Base-by-base conservation (phyloP, 2,797 vertebrate species). In the Serranus cabrilla region DNA sequence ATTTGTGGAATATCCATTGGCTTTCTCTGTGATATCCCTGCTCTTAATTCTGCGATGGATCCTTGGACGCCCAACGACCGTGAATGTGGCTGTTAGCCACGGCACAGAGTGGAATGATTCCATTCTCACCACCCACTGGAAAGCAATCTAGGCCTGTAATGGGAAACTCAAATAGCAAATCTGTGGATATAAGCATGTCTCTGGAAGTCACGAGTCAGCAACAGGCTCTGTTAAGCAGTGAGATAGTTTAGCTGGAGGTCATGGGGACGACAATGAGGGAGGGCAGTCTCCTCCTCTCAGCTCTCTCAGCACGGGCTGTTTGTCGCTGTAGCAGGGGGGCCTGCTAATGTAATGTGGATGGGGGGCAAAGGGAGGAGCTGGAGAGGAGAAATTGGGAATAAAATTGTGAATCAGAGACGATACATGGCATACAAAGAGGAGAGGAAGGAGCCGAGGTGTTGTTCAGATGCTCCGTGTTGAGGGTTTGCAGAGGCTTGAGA, bases 81-180 rank as follows among this genome's bases (percentile, higher is more conserved):
- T 90, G 87, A 89, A 91, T 58, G 69, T 60, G 74, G 81, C 77
- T 71, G 80, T 89, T 91, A 87, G 85, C 88, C 66, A 70, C 74
- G 60, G 81, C 83, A 17, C 78, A 49, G 71, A 80, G 80, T 72
- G 84, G 67, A 88, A 83, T 85, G 79, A 87, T 89, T 91, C 81
- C 87, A 66, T 87, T 87, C 80, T 81, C 67, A 31, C 84, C 91
- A 87, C 87, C 89, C 86, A 83, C 85, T 83, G 88, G 83, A 92
- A 92, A 91, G 88, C 91, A 93, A 93, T 93, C 90, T 91, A 21
- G 77, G 60, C 23, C 71, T 61, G 65, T 92, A 92, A 94, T 92
- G 89, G 86, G 82, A 92, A 92, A 91, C 65, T 89, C 83, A 90
- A 91, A 92, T 85, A 87, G 83, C 81, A 91, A 89, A 90, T 91